phyloP scores from a whole-genome alignment of 2,888 invertebrate genomes.

The Melangyna quadrimaculata region DNA sequence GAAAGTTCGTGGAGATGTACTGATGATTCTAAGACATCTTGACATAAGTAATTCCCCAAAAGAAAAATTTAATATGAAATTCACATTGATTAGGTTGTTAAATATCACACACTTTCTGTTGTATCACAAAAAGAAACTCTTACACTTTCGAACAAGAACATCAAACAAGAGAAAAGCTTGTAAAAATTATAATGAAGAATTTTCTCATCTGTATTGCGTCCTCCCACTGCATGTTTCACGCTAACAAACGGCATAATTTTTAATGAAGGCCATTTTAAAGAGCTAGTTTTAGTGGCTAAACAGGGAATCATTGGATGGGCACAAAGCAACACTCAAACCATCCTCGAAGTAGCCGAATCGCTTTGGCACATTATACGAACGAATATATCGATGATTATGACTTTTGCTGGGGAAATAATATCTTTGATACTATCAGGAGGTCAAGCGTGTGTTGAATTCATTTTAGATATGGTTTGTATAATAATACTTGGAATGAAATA shows the following conservation, averaged over 20 bases:
- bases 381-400: slow-evolving; percentile 92
- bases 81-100: background rate
- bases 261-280: slow-evolving; percentile 81
- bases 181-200: slow-evolving; percentile 28
- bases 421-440: slow-evolving; percentile 94
- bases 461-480: slow-evolving; percentile 88
- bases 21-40: no score
- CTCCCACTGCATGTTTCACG: slow-evolving; percentile 74
- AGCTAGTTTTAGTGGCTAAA: slow-evolving; percentile 81
- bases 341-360: slow-evolving; percentile 92
- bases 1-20: no score
- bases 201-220: slow-evolving; percentile 65
- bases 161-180: slow-evolving; percentile 23
- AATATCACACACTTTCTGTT: background rate
- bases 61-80: no score
- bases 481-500: background rate
- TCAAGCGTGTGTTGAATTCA: slow-evolving; percentile 93
- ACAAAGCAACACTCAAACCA: slow-evolving; percentile 93
- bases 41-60: no score
- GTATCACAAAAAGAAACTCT: background rate
- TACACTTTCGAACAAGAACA: slow-evolving; percentile 12
- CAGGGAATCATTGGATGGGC: slow-evolving; percentile 89
- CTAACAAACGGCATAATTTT: slow-evolving; percentile 79
- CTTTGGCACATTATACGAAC: slow-evolving; percentile 95
- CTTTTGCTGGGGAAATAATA: slow-evolving; percentile 92